These are phyloP conservation scores for Vimba vimba DNA, from an alignment of 2,113 vertebrate genomes.

Conservation along the genomic window DNA sequence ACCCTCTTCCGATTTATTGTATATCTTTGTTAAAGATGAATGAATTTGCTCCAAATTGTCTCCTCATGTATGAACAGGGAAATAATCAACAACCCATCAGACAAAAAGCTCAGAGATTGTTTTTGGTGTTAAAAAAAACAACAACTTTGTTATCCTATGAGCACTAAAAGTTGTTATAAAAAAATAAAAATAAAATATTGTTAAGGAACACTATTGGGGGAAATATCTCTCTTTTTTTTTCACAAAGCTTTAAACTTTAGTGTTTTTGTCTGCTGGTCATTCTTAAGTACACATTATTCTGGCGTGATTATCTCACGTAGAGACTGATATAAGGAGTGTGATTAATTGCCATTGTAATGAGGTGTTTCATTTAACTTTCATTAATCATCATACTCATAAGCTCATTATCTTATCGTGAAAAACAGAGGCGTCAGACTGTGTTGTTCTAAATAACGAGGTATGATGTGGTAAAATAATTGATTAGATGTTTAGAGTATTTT, in stretches of 20 bases:
- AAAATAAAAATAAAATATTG: not conserved
- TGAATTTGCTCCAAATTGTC: not conserved
- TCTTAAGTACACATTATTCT: conserved; percentile 45
- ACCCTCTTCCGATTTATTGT: not conserved
- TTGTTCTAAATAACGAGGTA: conserved; percentile 5
- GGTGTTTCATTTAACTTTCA: conserved; percentile 45
- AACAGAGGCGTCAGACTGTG: not conserved
- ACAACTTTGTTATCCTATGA: not conserved
- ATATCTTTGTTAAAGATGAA: not conserved
- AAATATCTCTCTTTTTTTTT: not conserved
- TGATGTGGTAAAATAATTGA: not conserved
- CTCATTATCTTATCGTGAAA: conserved; percentile 50
- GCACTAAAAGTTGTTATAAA: not conserved
- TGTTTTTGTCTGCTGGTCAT: conserved; percentile 23
- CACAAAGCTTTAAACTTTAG: not conserved
- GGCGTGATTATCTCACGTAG: conserved; percentile 48
- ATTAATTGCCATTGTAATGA: conserved; percentile 59
- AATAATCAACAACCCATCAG: not conserved
- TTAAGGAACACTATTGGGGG: not conserved
- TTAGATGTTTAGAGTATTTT: not conserved
- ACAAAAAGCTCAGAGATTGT: not conserved
- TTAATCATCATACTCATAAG: conserved; percentile 49
- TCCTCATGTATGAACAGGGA: not conserved
- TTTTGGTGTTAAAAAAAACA: no score
- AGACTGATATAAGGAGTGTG: conserved; percentile 38